Evolutionary conservation across 2,797 vertebrate genomes (phyloP), one percentile per base, ranked within the genome.

Genomic region (Selene dorsalis): DNA sequence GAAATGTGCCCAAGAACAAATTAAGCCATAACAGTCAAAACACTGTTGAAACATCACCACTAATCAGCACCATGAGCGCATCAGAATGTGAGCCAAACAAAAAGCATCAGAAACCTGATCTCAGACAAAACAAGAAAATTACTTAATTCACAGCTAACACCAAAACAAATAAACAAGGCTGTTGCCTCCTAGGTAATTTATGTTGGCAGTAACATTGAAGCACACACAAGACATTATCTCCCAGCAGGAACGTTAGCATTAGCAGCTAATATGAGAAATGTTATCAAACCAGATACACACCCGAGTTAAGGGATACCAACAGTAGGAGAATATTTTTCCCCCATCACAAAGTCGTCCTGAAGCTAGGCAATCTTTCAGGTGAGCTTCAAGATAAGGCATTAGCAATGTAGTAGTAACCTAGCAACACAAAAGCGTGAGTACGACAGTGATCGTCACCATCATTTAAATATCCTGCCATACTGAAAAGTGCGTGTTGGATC

Each of bases 401-500:
- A 2, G 52, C 52, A 0, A 35, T 0, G 67, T 13, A 13, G 12
- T 22, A 4, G 71, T 72, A 73, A 24, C 69, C 35, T 57, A 67
- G 68, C 62, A 62, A 72, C 35, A 39, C 11, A 2, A 18, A 20
- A n/a, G 17, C 10, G 11, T 2, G 4, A n/a, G 32, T 8, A 8
- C 7, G 32, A 24, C 7, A 0, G 38, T 1, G 17, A 35, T 9
- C 32, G 9, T 35, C 17, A 11, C 17, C n/a, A 13, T 32, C 1
- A 1, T 55, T 68, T 53, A 22, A 72, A 63, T 26, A 1, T 52
- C 9, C 57, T 24, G 52, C 68, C 67, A 75, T 47, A 0, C 66
- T 66, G 47, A n/a, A 47, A 67, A 10, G 10, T 6, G 8, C 4
- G 3, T 22, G 14, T 32, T 48, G 10, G 26, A 4, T n/a, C 3